Base-by-base conservation (phyloP, 1,140 invertebrate species). In the Neelides sp. region DNA sequence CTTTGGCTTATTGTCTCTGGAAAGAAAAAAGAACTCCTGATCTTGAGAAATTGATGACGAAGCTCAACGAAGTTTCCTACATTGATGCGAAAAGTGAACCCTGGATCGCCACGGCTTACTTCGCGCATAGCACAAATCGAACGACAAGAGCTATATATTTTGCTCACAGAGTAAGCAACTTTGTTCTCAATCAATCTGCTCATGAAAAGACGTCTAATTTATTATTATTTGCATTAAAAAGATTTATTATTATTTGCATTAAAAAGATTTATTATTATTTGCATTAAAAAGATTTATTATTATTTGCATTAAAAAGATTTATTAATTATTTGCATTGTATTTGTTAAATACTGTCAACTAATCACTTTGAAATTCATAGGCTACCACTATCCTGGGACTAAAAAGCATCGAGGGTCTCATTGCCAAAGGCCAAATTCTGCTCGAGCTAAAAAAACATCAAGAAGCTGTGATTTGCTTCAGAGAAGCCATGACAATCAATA, bases 391-490 rank as follows among this genome's bases (percentile, higher is more conserved):
- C 24, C 24, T 15, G 36, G 47, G 51, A 51, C 44, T 36, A 56
- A 48, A 48, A 50, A 50, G 48, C 36, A 69, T 82, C n/a, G 82
- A 85, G 63, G 80, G 80, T 1, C 66, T 80, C 8, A 69, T 85
- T 32, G 62, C 85, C 5, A 77, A 82, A 50, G 83, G 80, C 1
- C 74, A 74, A 58, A 75, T 82, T 36, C 67, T 85, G 1, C 66
- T 80, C 24, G 77, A 83, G 54, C 66, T 83, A 40, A 83, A 82
- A 63, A 82, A 82, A 55, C 75, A 74, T 58, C 72, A 75, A 47
- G 82, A 85, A 54, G 80, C 83, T 5, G 70, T 78, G 1, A 67
- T 73, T 34, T 77, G 81, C 63, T 85, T 82, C 65, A 70, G 78
- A 57, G 80, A 85, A 65, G 83, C 80, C 0, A 71, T 81, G 56